Evolutionary conservation across 2,797 vertebrate species (phyloP).

Genomic region (Urosaurus nigricauda): DNA sequence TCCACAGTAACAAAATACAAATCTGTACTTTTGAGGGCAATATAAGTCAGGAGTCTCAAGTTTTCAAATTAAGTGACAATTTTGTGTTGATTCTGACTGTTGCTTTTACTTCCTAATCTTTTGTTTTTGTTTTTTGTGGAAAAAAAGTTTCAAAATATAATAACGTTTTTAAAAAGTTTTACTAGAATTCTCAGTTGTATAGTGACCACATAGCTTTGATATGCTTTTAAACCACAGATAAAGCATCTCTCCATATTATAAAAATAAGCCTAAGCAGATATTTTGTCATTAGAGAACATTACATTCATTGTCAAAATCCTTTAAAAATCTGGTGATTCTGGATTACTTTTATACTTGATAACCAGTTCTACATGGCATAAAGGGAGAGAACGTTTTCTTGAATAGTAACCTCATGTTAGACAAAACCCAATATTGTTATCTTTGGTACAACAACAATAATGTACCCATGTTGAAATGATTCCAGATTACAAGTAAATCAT

Average conservation of each 20-base stretch:
- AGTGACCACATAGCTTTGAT: background rate
- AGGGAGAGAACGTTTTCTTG: background rate
- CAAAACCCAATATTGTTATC: background rate
- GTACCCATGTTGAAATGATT: background rate
- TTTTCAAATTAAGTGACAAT: background rate
- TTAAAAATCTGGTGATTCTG: constrained; percentile 3
- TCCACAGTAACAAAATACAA: background rate
- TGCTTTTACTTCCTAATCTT: background rate
- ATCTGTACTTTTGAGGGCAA: background rate
- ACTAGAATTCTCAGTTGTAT: background rate
- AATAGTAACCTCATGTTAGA: background rate
- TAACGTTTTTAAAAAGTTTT: background rate
- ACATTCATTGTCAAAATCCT: constrained; percentile 29
- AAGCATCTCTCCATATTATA: background rate
- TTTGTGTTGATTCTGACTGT: background rate
- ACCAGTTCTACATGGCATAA: background rate
- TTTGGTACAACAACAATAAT: constrained; percentile 13
- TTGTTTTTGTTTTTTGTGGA: background rate
- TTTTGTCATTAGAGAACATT: constrained; percentile 28
- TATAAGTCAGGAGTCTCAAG: background rate
- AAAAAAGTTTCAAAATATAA: background rate
- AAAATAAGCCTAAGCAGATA: background rate
- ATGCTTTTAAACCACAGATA: background rate
- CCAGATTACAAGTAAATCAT: background rate
- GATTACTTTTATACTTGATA: background rate